Evolutionary conservation across 2,797 vertebrate genomes (phyloP).

Genomic region (Scolopax rusticola): DNA sequence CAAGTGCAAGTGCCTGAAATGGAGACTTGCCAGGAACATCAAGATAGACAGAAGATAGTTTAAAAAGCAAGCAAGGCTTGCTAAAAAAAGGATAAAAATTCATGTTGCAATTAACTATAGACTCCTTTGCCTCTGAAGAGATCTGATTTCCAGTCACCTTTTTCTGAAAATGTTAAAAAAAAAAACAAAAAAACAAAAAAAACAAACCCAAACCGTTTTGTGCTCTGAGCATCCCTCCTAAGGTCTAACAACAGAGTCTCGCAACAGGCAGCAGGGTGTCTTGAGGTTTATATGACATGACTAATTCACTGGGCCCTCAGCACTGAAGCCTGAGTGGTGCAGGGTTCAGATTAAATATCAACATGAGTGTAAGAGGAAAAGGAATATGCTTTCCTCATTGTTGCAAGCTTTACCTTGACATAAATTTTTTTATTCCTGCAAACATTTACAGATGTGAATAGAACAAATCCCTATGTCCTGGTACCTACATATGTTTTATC

Average conservation of each 20-base stretch:
- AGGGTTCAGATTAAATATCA: not conserved
- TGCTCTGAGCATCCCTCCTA: not conserved
- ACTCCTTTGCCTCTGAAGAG: not conserved
- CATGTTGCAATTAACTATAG: not conserved
- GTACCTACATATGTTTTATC: not conserved
- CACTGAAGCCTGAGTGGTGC: not conserved
- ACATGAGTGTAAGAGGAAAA: not conserved
- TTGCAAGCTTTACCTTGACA: not conserved
- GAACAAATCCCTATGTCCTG: not conserved
- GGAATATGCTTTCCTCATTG: not conserved
- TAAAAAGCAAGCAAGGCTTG: not conserved
- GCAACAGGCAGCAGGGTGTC: not conserved
- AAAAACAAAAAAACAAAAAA: not conserved
- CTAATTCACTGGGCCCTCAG: not conserved
- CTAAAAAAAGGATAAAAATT: not conserved
- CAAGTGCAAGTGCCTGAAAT: not conserved
- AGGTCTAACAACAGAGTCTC: not conserved
- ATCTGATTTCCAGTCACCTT: not conserved
- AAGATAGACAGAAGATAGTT: not conserved
- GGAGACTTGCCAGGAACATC: not conserved
- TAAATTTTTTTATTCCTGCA: not conserved
- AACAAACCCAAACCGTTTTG: too few relatives aligned
- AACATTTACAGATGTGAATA: not conserved
- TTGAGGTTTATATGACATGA: rapidly evolving
- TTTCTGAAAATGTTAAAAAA: not conserved